Base-by-base conservation (phyloP, 1,140 invertebrate species). In the Monochamus saltuarius region DNA sequence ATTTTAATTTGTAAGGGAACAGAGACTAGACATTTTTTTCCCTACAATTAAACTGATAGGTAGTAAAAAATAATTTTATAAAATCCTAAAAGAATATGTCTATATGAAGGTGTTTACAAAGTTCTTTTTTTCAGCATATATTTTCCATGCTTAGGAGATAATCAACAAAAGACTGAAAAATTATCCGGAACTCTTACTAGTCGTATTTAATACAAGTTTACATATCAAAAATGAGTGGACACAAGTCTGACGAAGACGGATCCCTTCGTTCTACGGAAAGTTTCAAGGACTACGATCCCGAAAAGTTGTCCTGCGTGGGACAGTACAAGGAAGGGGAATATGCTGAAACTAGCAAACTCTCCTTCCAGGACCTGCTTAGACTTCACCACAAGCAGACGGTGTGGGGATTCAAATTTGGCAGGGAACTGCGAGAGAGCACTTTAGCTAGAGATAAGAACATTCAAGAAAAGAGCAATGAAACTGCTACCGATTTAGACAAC, bases 391-490 rank as follows among this genome's bases (percentile, higher is more conserved):
- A 70, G 46, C 70, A 68, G 49, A 65, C 66, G 7, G 68, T 72
- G 19, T 72, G 62, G 61, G 70, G 70, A 40, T 72, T 72, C 35
- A 64, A 72, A 59, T 72, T 70, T 59, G 70, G 70, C 4, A 64
- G 70, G 57, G 64, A 69, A 54, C 59, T 66, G 11, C 49, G 49
- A 40, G 61, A 61, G 34, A 68, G 54, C 35, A 65, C 65, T 45
- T 51, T 66, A 46, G 61, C 59, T 2, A 58, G 64, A 34, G 59
- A 66, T 45, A 68, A 68, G 39, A 62, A 46, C 13, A 50, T 62
- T 8, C 47, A 60, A 16, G 64, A 61, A 40, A 63, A 51, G 19
- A 54, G 43, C 42, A 56, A 47, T 11, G 57, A 55, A 51, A 7
- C 49, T 4, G 16, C 47, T 2, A 22, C 38, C 29, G 29, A 59